Conservation (phyloP, 2,888 invertebrate species). For the Chaetogeoica ovagalla region DNA sequence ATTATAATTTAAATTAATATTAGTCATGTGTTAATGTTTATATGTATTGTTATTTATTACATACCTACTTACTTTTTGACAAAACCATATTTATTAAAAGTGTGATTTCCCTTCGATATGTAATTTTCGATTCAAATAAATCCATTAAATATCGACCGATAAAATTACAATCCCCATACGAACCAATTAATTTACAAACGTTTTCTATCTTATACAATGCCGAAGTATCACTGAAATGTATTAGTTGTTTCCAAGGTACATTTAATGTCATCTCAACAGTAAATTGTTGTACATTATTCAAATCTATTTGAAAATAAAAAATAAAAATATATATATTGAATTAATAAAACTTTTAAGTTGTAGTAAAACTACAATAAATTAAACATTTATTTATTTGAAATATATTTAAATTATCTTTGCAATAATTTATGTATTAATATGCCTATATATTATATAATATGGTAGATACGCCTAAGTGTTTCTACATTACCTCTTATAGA, state of each 20-base stretch:
- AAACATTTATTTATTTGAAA: background rate
- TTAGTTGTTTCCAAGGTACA: constrained; percentile 69
- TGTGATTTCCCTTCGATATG: constrained; percentile 67
- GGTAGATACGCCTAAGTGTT: background rate
- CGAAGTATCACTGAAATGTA: constrained; percentile 64
- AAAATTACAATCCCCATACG: constrained; percentile 63
- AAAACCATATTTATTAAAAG: constrained; percentile 66
- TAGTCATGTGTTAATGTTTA: background rate
- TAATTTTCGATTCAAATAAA: constrained; percentile 62
- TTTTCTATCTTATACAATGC: constrained; percentile 63
- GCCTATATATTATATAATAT: no score
- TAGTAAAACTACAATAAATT: background rate
- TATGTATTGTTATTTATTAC: background rate
- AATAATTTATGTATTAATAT: background rate
- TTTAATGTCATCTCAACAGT: constrained; percentile 40
- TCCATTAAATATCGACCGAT: constrained; percentile 69
- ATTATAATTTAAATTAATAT: background rate
- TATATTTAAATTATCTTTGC: background rate
- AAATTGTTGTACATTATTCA: constrained; percentile 10
- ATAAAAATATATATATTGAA: background rate
- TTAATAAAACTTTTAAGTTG: background rate
- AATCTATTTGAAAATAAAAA: constrained; percentile 12
- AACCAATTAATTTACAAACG: constrained; percentile 65
- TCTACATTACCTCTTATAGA: constrained; percentile 59
- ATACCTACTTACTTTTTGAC: constrained; percentile 39